A percentile compares a stretch with the other conserved stretches of the same genome.
phyloP scores from a whole-genome alignment of 2,797 vertebrate species.

The Parauchenoglanis ngamensis region DNA sequence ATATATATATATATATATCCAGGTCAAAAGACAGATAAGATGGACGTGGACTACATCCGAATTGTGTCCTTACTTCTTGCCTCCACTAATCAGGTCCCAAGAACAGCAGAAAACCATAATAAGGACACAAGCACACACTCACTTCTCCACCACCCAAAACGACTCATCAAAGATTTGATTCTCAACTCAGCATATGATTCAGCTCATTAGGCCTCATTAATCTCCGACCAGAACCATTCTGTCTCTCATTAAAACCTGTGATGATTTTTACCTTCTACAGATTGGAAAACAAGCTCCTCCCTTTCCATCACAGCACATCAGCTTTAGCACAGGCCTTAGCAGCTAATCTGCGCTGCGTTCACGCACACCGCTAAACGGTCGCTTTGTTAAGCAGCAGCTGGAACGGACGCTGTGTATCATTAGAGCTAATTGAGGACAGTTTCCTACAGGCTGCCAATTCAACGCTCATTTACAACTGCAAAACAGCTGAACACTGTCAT shows the following conservation, averaged over 20 bases:
- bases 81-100: background rate
- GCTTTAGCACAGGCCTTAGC: background rate
- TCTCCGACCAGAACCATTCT: background rate
- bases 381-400: conserved; percentile 50
- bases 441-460: conserved; percentile 42
- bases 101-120: background rate
- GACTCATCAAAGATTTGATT: background rate
- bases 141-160: background rate
- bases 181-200: background rate
- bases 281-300: conserved; percentile 1
- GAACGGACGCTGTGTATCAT: conserved; percentile 55
- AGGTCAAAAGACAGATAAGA: too few relatives aligned
- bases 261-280: conserved; percentile 15
- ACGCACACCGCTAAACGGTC: conserved; percentile 23
- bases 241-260: background rate
- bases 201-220: background rate
- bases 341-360: conserved; percentile 54
- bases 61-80: too few relatives aligned
- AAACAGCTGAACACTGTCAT: conserved; percentile 33
- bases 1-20: too few relatives aligned
- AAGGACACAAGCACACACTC: too few relatives aligned
- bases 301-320: background rate
- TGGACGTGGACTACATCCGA: too few relatives aligned
- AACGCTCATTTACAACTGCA: conserved; percentile 32
- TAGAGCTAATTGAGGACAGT: conserved; percentile 60